Conservation (phyloP, 2,888 invertebrate genomes). For the Acutogordius australiensis region DNA sequence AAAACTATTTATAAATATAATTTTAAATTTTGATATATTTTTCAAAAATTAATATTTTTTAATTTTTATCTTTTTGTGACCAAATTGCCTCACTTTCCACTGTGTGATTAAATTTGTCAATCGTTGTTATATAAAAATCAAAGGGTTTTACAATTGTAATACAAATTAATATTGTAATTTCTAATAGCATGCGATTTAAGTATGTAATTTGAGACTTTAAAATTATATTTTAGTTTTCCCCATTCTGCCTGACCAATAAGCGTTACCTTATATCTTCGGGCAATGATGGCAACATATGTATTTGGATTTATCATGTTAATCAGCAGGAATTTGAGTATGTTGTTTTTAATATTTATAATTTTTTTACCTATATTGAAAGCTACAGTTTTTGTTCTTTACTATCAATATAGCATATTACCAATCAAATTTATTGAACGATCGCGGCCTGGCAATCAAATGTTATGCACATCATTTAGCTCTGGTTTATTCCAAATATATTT, state of each 20-base stretch:
- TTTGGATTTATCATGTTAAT: conserved; percentile 46
- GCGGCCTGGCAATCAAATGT: conserved; percentile 75
- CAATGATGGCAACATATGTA: conserved; percentile 77
- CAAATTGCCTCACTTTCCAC: too few relatives aligned
- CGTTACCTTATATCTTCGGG: conserved; percentile 71
- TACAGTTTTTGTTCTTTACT: conserved; percentile 9
- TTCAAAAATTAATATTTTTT: too few relatives aligned
- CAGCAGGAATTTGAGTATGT: conserved; percentile 30
- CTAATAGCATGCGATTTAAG: too few relatives aligned
- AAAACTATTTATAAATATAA: too few relatives aligned
- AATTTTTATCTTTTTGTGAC: too few relatives aligned
- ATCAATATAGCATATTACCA: conserved; percentile 39
- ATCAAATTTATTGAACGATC: conserved; percentile 66
- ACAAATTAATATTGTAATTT: too few relatives aligned
- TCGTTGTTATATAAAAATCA: too few relatives aligned
- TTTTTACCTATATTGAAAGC: conserved; percentile 9
- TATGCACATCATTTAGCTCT: conserved; percentile 59
- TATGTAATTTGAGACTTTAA: not conserved
- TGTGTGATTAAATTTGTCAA: too few relatives aligned
- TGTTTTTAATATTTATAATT: conserved; percentile 12
- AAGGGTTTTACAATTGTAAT: too few relatives aligned
- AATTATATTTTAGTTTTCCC: conserved; percentile 40
- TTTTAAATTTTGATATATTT: too few relatives aligned
- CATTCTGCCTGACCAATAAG: conserved; percentile 42
- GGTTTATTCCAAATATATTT: conserved; percentile 21